phyloP scores from a whole-genome alignment of 2,888 invertebrate genomes.

The Zaprionus lineosus region DNA sequence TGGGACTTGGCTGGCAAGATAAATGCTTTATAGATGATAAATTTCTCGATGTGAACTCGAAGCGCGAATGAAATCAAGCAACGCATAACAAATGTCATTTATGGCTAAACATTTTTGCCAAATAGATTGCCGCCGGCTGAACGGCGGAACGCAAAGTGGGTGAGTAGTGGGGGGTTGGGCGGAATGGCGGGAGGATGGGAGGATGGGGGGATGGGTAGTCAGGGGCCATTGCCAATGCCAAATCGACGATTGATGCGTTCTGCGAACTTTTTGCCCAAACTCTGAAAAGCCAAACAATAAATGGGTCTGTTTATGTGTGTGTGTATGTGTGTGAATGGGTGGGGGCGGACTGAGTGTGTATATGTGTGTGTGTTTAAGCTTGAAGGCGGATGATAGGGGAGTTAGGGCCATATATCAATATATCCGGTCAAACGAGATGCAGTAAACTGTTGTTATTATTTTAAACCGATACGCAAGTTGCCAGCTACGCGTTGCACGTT shows the following conservation, averaged over 20 bases:
- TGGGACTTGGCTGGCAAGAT: no score
- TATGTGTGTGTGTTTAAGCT: neutral
- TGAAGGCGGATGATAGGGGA: no score
- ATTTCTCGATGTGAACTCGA: slow-evolving; percentile 54
- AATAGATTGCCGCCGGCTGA: neutral
- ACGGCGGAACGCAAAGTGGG: neutral
- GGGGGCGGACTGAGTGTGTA: neutral
- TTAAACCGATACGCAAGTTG: slow-evolving; percentile 56
- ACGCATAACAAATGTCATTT: slow-evolving; percentile 76
- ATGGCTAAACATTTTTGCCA: slow-evolving; percentile 57
- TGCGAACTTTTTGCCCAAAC: slow-evolving; percentile 47
- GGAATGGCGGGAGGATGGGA: neutral
- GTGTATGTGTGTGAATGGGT: no score
- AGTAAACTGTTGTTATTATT: slow-evolving; percentile 67
- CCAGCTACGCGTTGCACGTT: no score
- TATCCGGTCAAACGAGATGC: slow-evolving; percentile 60
- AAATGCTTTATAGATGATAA: slow-evolving; percentile 62
- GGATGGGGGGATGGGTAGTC: neutral
- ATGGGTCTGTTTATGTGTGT: slow-evolving; percentile 66
- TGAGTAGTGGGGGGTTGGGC: neutral
- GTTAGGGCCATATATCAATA: slow-evolving; percentile 76
- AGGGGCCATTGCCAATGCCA: slow-evolving; percentile 34
- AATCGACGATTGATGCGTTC: slow-evolving; percentile 74
- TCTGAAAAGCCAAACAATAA: slow-evolving; percentile 65
- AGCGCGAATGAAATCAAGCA: slow-evolving; percentile 71